Evolutionary conservation across 1,140 invertebrate genomes (phyloP).

Genomic region (Microvelia longipes): DNA sequence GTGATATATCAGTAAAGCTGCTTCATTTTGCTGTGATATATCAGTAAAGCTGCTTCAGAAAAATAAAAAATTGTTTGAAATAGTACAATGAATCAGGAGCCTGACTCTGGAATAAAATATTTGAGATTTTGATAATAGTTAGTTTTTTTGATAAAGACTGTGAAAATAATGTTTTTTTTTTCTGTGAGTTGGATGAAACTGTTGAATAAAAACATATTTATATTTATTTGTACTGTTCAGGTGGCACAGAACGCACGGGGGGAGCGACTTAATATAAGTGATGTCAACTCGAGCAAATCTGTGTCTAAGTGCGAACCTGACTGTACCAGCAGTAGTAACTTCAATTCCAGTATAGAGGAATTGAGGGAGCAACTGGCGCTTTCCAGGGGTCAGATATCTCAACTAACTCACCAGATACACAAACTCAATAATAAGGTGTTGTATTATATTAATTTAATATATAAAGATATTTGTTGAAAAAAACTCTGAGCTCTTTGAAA

Average conservation of each 20-base stretch:
- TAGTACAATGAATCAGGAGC: too few species aligned
- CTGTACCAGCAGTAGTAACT: not conserved
- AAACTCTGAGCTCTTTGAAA: not conserved
- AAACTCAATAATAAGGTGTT: slow-evolving; percentile 13
- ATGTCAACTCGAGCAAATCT: slow-evolving; percentile 7
- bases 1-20: too few species aligned
- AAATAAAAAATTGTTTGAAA: too few species aligned
- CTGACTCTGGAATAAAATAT: too few species aligned
- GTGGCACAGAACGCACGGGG: slow-evolving; percentile 15
- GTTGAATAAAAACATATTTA: too few species aligned
- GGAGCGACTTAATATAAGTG: slow-evolving; percentile 5
- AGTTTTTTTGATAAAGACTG: too few species aligned
- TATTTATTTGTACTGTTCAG: slow-evolving; percentile 4
- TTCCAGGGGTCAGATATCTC: slow-evolving; percentile 18
- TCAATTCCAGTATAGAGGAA: slow-evolving; percentile 14
- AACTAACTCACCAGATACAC: slow-evolving; percentile 20
- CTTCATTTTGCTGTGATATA: too few species aligned
- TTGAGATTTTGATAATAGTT: too few species aligned
- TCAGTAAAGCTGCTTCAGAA: too few species aligned
- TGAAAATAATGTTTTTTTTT: too few species aligned
- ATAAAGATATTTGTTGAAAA: not conserved
- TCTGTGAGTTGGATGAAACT: too few species aligned
- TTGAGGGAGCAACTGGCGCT: slow-evolving; percentile 15
- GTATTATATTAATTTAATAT: not conserved
- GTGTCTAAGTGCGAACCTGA: not conserved